Base-by-base conservation (phyloP, 1,140 invertebrate genomes). In the Meloidogyne chitwoodi region DNA sequence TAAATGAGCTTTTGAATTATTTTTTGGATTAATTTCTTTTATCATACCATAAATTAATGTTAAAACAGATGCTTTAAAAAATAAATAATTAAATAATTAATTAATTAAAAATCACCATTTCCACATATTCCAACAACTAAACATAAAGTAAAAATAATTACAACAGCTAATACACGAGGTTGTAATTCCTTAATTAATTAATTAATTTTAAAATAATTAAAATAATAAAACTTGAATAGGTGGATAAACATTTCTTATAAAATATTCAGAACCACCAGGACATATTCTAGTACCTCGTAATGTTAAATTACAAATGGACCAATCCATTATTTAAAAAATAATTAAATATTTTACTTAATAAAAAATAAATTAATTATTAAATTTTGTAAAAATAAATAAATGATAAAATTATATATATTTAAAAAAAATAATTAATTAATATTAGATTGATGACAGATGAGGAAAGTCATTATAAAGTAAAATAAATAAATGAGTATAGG, bases 91-190 rank as follows among this genome's bases (percentile, higher is more conserved):
- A 24, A 67, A 68, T 56, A 48, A 70, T 19, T 3, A 19, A 22
- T 27, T 70, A 44, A n/a, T 70, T 48, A n/a, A n/a, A n/a, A 10
- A 2, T 22, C 48, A 73, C 71, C 72, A 75, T 86, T 86, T 66
- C 85, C 85, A 62, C 85, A 87, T 26, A 86, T 81, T 61, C 85
- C 85, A 34, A 87, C 81, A 34, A 86, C 77, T 26, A 85, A 87
- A 64, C 84, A 85, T 12, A 85, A 64, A n/a, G 87, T 77, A 67
- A 86, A 86, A 24, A 87, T 79, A 22, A 87, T 71, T 3, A 87
- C 84, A 14, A 87, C 84, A 14, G 80, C 74, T 26, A 85, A 68
- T 5, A 86, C 84, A 67, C 79, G 76, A 19, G 84, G 82, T 76
- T 87, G 84, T 2, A 87, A 75, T 68, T 86, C 84, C 84, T 85